Evolutionary conservation across 2,113 vertebrate genomes (phyloP).

Genomic region (Oryzias curvinotus): DNA sequence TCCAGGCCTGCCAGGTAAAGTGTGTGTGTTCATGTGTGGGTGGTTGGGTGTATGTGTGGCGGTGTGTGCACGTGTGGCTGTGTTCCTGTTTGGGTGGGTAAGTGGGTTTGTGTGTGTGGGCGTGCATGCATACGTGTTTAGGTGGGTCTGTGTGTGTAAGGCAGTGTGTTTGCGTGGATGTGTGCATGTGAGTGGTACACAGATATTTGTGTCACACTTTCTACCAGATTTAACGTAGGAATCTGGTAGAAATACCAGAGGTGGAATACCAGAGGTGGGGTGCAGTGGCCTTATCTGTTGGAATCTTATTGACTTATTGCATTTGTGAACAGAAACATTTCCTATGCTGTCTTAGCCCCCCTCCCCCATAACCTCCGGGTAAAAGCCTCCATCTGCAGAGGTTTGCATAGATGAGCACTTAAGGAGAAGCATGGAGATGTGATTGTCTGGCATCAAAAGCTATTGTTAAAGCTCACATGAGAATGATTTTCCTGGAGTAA

Average conservation of each 20-base stretch:
- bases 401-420: conserved; percentile 62
- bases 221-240: too few species aligned
- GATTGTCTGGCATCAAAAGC: conserved; percentile 78
- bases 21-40: conserved; percentile 10
- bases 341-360: conserved; percentile 1
- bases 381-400: conserved; percentile 26
- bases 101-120: neutral
- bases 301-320: conserved; percentile 40
- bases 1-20: conserved; percentile 58
- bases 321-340: conserved; percentile 18
- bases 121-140: too few species aligned
- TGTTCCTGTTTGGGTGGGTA: conserved; percentile 53
- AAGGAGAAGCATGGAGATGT: conserved; percentile 71
- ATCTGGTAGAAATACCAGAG: too few species aligned
- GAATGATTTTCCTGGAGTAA: conserved; percentile 76
- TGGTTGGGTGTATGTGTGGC: neutral
- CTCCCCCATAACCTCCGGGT: neutral
- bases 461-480: conserved; percentile 75
- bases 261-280: too few species aligned
- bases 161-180: too few species aligned
- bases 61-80: conserved; percentile 59
- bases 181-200: too few species aligned
- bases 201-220: too few species aligned
- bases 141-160: too few species aligned
- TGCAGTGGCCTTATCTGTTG: too few species aligned